Conservation (phyloP, 2,797 vertebrate species). For the Etheostoma perlongum region DNA sequence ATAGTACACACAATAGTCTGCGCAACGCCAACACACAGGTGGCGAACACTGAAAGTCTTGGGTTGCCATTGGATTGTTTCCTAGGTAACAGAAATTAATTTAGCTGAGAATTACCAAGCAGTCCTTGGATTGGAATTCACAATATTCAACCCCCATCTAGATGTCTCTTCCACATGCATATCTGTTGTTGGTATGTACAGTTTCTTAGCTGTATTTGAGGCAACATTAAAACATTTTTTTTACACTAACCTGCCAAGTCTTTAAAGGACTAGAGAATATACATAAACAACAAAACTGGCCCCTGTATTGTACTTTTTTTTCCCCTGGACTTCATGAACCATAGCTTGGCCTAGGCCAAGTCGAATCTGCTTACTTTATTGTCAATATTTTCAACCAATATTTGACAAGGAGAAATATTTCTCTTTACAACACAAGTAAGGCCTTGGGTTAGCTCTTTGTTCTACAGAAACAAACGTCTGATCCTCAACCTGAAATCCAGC, state of each 20-base stretch:
- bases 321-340: slow-evolving; percentile 4
- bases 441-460: slow-evolving; percentile 52
- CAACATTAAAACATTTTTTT: not conserved
- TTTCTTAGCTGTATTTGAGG: not conserved
- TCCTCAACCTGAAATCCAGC: slow-evolving; percentile 41
- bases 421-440: slow-evolving; percentile 33
- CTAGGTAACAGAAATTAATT: not conserved
- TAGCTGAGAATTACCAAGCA: not conserved
- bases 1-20: not conserved
- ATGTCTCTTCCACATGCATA: not conserved
- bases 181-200: not conserved
- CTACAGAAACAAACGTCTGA: slow-evolving; percentile 53
- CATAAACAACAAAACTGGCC: slow-evolving; percentile 14
- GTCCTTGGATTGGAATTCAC: not conserved
- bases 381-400: slow-evolving; percentile 60
- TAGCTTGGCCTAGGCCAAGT: slow-evolving; percentile 3
- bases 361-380: slow-evolving; percentile 20
- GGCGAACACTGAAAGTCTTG: not conserved
- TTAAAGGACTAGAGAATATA: not conserved
- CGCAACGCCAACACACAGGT: not conserved
- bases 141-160: not conserved
- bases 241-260: not conserved
- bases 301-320: not conserved
- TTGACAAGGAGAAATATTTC: slow-evolving; percentile 39
- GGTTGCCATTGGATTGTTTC: not conserved